phyloP scores from a whole-genome alignment of 2,797 vertebrate species.

The Falco rusticolus region DNA sequence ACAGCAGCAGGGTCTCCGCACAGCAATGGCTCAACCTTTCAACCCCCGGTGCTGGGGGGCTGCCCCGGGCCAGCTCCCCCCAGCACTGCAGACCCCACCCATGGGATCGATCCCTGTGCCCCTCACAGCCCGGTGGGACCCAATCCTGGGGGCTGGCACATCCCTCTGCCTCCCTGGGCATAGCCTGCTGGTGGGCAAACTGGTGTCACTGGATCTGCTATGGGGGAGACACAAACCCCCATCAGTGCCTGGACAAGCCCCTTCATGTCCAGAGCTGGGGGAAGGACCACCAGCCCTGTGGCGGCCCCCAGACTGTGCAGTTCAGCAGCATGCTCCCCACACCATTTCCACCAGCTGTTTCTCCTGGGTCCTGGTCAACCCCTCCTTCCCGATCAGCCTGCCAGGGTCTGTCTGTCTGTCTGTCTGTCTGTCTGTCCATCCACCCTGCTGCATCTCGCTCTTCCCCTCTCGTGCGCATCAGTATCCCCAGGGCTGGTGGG shows the following conservation, averaged over 20 bases:
- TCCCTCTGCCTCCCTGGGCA: background rate
- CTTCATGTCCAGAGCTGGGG: background rate
- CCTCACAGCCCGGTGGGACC: background rate
- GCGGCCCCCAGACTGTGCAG: background rate
- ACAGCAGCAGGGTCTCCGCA: background rate
- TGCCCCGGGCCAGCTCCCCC: rapidly evolving
- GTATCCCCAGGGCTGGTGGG: background rate
- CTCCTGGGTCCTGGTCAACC: no score
- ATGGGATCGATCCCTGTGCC: background rate
- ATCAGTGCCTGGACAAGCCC: background rate
- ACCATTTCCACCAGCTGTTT: background rate
- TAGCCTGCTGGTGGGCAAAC: background rate
- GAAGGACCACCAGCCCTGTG: background rate
- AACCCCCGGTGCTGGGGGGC: no score
- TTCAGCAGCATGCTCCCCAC: background rate
- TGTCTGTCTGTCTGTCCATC: background rate
- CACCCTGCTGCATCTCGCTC: background rate
- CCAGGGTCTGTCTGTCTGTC: no score
- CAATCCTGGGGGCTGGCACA: background rate
- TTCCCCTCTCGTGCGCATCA: background rate
- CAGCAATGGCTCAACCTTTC: background rate
- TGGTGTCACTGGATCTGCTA: background rate
- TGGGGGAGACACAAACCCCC: background rate
- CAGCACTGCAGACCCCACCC: background rate
- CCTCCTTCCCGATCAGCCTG: background rate